Evolutionary conservation across 2,888 invertebrate species (phyloP), one percentile per base, ranked within the genome.

Genomic region (Agriotes lineatus): DNA sequence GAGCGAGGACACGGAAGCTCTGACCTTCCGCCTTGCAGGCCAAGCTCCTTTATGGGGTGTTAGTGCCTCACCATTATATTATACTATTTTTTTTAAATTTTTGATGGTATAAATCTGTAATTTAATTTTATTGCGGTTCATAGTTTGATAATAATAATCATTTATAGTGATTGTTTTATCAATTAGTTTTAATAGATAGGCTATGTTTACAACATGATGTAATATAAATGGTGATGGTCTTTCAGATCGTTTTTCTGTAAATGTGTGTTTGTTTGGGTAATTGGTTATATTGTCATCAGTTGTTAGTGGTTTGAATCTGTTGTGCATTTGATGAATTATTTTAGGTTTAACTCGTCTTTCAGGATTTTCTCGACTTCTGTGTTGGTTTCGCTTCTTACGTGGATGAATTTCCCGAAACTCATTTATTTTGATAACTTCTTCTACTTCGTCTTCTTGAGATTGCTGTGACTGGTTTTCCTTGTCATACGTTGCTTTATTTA

Each of bases 71-170:
- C n/a, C n/a, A n/a, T n/a, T n/a, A n/a, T n/a, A n/a, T n/a, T n/a
- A n/a, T n/a, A n/a, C n/a, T n/a, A n/a, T n/a, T n/a, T n/a, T n/a
- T n/a, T n/a, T n/a, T n/a, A 30, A 52, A 14, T 52, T 52, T 30
- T 52, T 30, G 25, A 30, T 30, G 25, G 52, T 52, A n/a, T 30
- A n/a, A 14, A 52, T 30, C n/a, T 52, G 30, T 30, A 52, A 9
- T 52, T 16, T 52, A 30, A 52, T 52, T 30, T 48, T 48, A 12
- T 48, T 52, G 6, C 52, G 14, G 33, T 33, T 52, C 52, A 52
- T 52, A 16, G 33, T 52, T 30, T 52, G 30, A 16, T 52, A 52
- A 10, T 52, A 52, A 9, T 52, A 44, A 14, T 30, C 25, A 14
- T 52, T 52, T 30, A 33, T 52, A 9, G 30, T 52, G 25, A 25